Evolutionary conservation across 1,140 invertebrate genomes (phyloP), one percentile per base, ranked within the genome.

Genomic region (Nautilus pompilius): DNA sequence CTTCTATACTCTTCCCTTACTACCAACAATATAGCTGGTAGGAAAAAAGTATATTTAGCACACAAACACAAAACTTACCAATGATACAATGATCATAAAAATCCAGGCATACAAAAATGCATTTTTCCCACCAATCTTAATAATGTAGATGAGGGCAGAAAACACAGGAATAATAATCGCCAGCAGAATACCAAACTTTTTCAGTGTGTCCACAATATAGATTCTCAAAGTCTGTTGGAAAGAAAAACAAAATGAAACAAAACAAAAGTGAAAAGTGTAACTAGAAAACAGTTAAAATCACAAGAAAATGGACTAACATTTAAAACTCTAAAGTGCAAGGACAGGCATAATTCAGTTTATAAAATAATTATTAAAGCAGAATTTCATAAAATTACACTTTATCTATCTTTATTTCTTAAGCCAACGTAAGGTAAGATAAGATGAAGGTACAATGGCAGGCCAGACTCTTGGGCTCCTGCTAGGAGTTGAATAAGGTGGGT

Each of bases 31-130:
- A 10, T 17, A 53, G 49, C 8, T 15, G 15, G 8, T 10, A 22
- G 49, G 8, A 22, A 10, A 8, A 17, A 22, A 22, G 24, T 13
- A 22, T 24, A 15, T 41, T 41, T 41, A n/a, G n/a, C n/a, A 41
- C n/a, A 41, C 28, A 26, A 24, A 54, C 17, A 41, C 30, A 30
- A n/a, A 55, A 76, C 81, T 76, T 71, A 87, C 82, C 67, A 88
- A 67, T 26, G 82, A 82, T 2, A 88, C 87, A 3, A 91, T 75
- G 33, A 93, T 89, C 5, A 90, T 87, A 77, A 99, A 97, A 0
- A 91, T 69, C 96, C 96, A 99, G 13, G 98, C 81, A 86, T 94
- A 98, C 34, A 98, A 84, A 79, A 96, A 98, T 85, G 99, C 99
- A 82, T 92, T 95, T 58, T 92, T 88, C 20, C 86, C 87, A 28